A percentile compares a stretch with the other conserved stretches of the same genome.
phyloP scores from a whole-genome alignment of 37 sponge, comb jelly and placozoan species.

The Agelas oroides region DNA sequence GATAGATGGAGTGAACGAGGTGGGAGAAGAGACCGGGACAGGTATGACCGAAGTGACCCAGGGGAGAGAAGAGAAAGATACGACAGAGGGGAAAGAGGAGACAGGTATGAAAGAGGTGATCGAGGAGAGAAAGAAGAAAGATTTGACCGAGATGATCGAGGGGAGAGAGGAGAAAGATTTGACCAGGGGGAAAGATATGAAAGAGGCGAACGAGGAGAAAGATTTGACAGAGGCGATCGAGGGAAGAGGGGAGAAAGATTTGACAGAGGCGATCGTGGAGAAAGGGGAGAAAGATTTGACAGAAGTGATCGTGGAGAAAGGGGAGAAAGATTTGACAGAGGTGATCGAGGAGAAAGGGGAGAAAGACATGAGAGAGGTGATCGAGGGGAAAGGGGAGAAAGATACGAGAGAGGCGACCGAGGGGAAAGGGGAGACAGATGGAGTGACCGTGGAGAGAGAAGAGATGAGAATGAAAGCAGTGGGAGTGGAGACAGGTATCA shows the following conservation, averaged over 20 bases:
- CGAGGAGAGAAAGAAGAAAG: conserved; percentile 14
- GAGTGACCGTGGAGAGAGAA: neutral
- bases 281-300: conserved; percentile 17
- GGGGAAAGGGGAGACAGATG: neutral
- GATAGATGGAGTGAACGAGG: neutral
- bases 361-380: conserved; percentile 4
- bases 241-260: neutral
- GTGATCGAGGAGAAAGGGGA: neutral
- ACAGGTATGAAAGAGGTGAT: neutral
- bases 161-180: neutral
- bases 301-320: conserved; percentile 5
- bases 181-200: neutral
- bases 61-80: neutral
- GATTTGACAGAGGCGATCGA: neutral
- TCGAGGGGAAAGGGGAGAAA: conserved; percentile 1
- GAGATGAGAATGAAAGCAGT: neutral
- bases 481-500: no score
- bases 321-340: conserved; percentile 10
- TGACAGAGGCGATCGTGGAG: conserved; percentile 12
- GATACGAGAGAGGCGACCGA: neutral
- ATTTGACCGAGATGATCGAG: neutral
- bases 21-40: neutral
- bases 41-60: neutral
- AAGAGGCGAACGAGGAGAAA: neutral
- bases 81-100: neutral